These are phyloP conservation scores for Cuculus canorus DNA, from an alignment of 2,797 vertebrate species.

Conservation along the genomic window DNA sequence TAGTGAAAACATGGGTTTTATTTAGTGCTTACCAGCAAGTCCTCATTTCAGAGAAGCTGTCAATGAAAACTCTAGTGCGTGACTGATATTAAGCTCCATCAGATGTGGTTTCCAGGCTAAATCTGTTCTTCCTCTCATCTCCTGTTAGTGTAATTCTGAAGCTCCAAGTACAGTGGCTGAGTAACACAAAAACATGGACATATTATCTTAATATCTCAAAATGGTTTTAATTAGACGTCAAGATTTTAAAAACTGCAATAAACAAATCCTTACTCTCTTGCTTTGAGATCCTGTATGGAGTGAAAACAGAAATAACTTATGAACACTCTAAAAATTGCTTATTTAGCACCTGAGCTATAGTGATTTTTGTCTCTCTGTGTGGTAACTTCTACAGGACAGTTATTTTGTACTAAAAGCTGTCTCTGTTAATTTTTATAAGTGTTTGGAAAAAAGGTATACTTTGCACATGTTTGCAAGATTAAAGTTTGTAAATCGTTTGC, in stretches of 20 bases:
- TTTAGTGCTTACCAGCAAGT: background rate
- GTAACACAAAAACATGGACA: background rate
- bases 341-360: background rate
- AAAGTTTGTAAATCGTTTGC: background rate
- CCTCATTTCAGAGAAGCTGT: background rate
- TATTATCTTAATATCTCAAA: background rate
- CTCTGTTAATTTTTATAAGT: background rate
- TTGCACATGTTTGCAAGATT: background rate
- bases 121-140: background rate
- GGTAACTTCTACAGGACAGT: background rate
- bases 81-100: background rate
- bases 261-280: background rate
- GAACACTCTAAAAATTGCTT: background rate
- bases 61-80: background rate
- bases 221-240: background rate
- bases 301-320: background rate
- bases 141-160: fast-evolving
- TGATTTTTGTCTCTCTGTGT: background rate
- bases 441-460: background rate
- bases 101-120: background rate
- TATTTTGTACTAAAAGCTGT: background rate
- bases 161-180: background rate
- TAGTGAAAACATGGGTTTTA: background rate
- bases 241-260: background rate
- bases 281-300: background rate